phyloP scores from a whole-genome alignment of 2,888 invertebrate genomes.

The Rhamnusium bicolor region DNA sequence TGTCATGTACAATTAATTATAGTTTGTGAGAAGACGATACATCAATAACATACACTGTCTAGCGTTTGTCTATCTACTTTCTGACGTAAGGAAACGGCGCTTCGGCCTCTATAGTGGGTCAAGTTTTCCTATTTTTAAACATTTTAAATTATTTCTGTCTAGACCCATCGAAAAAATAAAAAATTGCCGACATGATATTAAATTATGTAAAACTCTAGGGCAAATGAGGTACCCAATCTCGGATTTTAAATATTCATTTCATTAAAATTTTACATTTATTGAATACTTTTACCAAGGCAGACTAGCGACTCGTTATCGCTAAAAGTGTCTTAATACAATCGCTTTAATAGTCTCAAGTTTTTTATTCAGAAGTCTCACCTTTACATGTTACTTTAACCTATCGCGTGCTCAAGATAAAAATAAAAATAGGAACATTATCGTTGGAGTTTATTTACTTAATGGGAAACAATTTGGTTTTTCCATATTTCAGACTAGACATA shows the following conservation, averaged over 20 bases:
- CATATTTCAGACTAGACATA: neutral
- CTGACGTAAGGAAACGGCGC: too few species aligned
- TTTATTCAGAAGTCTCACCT: neutral
- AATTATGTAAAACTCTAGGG: conserved; percentile 3
- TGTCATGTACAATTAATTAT: too few species aligned
- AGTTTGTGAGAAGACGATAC: neutral
- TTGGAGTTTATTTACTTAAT: conserved; percentile 14
- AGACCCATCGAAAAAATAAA: neutral
- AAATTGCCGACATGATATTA: neutral
- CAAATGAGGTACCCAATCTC: neutral
- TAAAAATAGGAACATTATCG: neutral
- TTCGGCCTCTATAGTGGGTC: neutral
- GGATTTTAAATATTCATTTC: conserved; percentile 8
- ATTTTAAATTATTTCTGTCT: neutral
- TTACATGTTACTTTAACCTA: conserved; percentile 12
- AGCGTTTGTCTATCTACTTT: neutral
- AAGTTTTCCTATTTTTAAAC: neutral
- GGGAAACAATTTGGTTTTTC: neutral
- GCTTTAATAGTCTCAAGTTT: neutral
- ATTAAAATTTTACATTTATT: conserved; percentile 12
- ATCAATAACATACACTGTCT: neutral
- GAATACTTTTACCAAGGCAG: neutral
- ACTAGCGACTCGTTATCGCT: neutral
- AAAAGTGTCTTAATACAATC: neutral
- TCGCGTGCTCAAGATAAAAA: conserved; percentile 14